phyloP scores from a whole-genome alignment of 2,797 vertebrate species.

The Iguana delicatissima region DNA sequence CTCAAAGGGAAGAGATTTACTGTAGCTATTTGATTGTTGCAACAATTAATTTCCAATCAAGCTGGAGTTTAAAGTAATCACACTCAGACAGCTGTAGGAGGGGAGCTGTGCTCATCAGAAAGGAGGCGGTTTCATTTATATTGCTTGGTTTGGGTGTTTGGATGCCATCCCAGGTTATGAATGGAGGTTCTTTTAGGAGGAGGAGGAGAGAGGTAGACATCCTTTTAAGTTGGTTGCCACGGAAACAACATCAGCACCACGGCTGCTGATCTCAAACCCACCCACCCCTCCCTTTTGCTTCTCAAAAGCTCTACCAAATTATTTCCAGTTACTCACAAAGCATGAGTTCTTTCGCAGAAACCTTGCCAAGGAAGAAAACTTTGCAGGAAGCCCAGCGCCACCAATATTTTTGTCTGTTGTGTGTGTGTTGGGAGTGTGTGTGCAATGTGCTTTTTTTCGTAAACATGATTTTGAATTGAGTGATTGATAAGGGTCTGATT shows the following conservation, averaged over 20 bases:
- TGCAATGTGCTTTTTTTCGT: no score
- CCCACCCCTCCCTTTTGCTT: not conserved
- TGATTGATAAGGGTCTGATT: not conserved
- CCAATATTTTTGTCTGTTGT: not conserved
- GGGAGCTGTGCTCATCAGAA: slow-evolving; percentile 40
- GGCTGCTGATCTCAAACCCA: not conserved
- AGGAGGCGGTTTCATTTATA: slow-evolving; percentile 50
- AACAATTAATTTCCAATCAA: slow-evolving; percentile 74
- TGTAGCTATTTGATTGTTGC: slow-evolving; percentile 61
- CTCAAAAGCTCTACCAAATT: not conserved
- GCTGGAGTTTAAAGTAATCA: slow-evolving; percentile 60
- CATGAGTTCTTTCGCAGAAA: not conserved
- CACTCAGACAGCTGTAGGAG: slow-evolving; percentile 55
- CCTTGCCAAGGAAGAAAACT: not conserved
- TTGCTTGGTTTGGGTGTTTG: slow-evolving; percentile 53
- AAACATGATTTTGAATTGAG: not conserved
- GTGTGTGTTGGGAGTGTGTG: accelerated
- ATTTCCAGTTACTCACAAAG: not conserved
- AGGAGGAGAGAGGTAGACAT: not conserved
- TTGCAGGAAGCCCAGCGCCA: not conserved
- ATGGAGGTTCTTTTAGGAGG: not conserved
- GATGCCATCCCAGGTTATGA: slow-evolving; percentile 54
- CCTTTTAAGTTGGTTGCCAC: not conserved
- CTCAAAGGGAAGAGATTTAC: slow-evolving; percentile 70
- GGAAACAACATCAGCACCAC: slow-evolving; percentile 20